phyloP scores from a whole-genome alignment of 2,888 invertebrate species.

The Coremacera marginata region DNA sequence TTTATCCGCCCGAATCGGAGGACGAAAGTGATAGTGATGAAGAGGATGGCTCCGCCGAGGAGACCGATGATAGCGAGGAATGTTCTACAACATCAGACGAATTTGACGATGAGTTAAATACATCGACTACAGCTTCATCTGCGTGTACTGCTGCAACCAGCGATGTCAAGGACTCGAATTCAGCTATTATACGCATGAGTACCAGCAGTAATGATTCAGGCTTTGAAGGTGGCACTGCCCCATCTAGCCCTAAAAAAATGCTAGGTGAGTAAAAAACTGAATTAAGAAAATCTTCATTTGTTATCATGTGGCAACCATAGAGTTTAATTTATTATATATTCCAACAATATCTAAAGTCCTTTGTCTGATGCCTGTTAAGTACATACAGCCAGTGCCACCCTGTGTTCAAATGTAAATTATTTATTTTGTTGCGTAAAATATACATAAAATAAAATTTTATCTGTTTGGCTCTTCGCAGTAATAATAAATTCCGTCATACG shows the following conservation, averaged over 20 bases:
- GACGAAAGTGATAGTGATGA: slow-evolving; percentile 61
- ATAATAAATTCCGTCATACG: slow-evolving; percentile 23
- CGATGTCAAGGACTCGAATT: slow-evolving; percentile 52
- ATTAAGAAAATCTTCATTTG: too few species aligned
- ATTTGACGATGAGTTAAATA: slow-evolving; percentile 58
- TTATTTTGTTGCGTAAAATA: slow-evolving; percentile 2
- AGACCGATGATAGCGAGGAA: slow-evolving; percentile 64
- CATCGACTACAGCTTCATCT: slow-evolving; percentile 42
- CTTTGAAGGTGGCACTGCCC: slow-evolving; percentile 79
- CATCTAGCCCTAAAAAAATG: slow-evolving; percentile 76
- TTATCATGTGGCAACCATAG: slow-evolving; percentile 11
- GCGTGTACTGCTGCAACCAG: slow-evolving; percentile 35
- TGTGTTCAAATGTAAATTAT: not conserved
- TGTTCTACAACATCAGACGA: slow-evolving; percentile 61
- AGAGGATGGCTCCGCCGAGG: slow-evolving; percentile 57
- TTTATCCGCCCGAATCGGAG: slow-evolving; percentile 69
- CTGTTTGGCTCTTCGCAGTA: slow-evolving; percentile 16
- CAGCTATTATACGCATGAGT: slow-evolving; percentile 72
- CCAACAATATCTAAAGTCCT: not conserved
- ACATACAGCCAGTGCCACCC: not conserved
- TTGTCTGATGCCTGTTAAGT: not conserved
- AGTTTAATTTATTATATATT: not conserved
- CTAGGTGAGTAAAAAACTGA: slow-evolving; percentile 66
- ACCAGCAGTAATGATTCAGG: slow-evolving; percentile 89
- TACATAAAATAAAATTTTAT: not conserved